These are phyloP conservation scores for Anoura caudifer DNA, from an alignment of 2,113 vertebrate genomes.

Conservation along the genomic window DNA sequence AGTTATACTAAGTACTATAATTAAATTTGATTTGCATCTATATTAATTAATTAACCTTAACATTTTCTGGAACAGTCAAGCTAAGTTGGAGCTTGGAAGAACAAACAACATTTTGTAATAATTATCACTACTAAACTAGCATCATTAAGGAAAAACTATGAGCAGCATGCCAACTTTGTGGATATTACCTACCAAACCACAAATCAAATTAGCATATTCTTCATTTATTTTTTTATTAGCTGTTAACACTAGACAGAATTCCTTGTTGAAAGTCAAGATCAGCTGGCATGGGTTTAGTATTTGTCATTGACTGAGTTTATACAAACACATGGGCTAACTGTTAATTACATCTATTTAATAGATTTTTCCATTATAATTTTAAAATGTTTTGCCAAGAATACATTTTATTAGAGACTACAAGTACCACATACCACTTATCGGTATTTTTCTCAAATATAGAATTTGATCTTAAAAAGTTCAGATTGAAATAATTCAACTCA, in stretches of 20 bases:
- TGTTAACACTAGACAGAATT: constrained; percentile 42
- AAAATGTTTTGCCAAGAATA: constrained; percentile 7
- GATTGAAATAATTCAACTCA: constrained; percentile 40
- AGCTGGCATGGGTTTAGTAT: neutral
- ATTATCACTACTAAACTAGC: neutral
- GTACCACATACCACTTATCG: neutral
- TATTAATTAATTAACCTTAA: constrained; percentile 54
- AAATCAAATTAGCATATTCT: constrained; percentile 32
- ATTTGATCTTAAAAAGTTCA: constrained; percentile 20
- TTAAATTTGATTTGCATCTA: constrained; percentile 38
- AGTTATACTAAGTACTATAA: constrained; percentile 17
- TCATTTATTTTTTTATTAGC: constrained; percentile 45
- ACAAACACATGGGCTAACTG: neutral
- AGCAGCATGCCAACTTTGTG: neutral
- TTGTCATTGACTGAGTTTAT: neutral
- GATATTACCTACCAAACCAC: constrained; percentile 27
- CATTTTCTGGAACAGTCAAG: constrained; percentile 42
- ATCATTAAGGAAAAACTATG: constrained; percentile 29
- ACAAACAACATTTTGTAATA: neutral
- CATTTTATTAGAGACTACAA: neutral
- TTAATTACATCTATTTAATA: neutral
- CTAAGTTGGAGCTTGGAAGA: constrained; percentile 24
- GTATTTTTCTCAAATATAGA: neutral
- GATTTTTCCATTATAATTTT: neutral
- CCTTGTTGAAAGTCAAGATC: constrained; percentile 15